Conservation (phyloP, 2,113 vertebrate genomes). For the Lampris megalopsis region DNA sequence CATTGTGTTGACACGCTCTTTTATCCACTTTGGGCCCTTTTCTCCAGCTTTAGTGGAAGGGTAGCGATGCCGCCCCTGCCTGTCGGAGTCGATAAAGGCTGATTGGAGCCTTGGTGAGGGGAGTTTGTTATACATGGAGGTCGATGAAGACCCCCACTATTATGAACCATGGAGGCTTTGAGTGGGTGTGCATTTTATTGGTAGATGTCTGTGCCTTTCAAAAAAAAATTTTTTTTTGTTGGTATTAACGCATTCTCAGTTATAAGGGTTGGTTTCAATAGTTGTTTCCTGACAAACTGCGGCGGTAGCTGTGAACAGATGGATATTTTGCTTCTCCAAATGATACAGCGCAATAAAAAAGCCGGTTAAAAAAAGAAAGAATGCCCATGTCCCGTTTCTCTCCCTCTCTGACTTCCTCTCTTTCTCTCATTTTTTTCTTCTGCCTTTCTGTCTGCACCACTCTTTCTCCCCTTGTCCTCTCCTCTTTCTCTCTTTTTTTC, state of each 20-base stretch:
- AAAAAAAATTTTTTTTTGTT: background rate
- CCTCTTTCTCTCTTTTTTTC: constrained; percentile 3
- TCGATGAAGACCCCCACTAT: constrained; percentile 45
- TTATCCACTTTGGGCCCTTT: constrained; percentile 72
- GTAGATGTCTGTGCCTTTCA: constrained; percentile 26
- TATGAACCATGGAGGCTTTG: constrained; percentile 24
- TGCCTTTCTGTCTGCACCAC: constrained; percentile 6
- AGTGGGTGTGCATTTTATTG: constrained; percentile 23
- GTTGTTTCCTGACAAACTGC: background rate
- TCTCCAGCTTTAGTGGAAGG: constrained; percentile 56
- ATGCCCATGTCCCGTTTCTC: background rate
- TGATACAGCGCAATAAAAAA: constrained; percentile 5
- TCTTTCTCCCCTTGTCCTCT: constrained; percentile 2
- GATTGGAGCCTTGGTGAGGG: constrained; percentile 65
- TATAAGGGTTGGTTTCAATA: background rate
- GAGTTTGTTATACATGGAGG: constrained; percentile 52
- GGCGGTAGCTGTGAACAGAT: constrained; percentile 34
- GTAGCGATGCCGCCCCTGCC: constrained; percentile 53
- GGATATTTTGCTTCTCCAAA: constrained; percentile 3
- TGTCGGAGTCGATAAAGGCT: constrained; percentile 77
- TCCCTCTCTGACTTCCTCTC: background rate
- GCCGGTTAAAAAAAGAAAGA: background rate
- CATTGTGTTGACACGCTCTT: constrained; percentile 78
- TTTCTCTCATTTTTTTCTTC: background rate
- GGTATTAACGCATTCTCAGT: background rate